Percentiles rank a stretch among this genome's conserved stretches.
These are phyloP conservation scores for Acholoe squamosa DNA, from an alignment of 2,888 invertebrate species.

Conservation along the genomic window DNA sequence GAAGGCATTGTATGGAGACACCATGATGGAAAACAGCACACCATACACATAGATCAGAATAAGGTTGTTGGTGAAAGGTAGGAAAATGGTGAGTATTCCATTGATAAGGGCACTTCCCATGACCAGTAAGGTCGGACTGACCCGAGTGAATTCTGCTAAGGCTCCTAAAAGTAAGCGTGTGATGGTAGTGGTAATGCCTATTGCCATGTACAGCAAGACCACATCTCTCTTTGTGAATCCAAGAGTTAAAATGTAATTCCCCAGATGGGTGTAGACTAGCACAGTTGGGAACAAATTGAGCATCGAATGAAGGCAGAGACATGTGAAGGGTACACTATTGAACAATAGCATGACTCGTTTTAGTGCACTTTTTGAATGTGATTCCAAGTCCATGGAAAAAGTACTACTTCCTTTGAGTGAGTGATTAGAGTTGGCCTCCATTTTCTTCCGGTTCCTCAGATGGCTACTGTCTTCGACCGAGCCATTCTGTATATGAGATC, in stretches of 20 bases:
- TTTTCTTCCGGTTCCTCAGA: too few species aligned
- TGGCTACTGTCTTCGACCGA: too few species aligned
- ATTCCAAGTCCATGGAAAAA: too few species aligned
- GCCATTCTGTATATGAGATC: too few species aligned
- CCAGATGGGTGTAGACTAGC: conserved; percentile 9
- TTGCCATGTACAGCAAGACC: neutral
- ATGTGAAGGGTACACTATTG: neutral
- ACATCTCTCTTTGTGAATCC: neutral
- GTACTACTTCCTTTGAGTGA: too few species aligned
- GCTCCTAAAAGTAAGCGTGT: neutral
- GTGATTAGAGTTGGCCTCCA: too few species aligned
- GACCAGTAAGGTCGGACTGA: neutral
- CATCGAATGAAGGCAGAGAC: conserved; percentile 36
- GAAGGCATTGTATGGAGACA: conserved; percentile 14
- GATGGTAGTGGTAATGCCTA: neutral
- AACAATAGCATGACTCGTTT: neutral
- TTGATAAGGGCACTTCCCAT: neutral
- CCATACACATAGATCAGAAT: conserved; percentile 15
- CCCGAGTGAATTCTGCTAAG: neutral
- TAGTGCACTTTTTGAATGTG: neutral
- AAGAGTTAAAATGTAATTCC: neutral
- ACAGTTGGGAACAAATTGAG: neutral
- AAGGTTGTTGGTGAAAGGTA: neutral
- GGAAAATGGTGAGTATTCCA: neutral
- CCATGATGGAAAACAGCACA: neutral